phyloP scores from a whole-genome alignment of 2,113 vertebrate species.

The Leucoraja erinaceus region DNA sequence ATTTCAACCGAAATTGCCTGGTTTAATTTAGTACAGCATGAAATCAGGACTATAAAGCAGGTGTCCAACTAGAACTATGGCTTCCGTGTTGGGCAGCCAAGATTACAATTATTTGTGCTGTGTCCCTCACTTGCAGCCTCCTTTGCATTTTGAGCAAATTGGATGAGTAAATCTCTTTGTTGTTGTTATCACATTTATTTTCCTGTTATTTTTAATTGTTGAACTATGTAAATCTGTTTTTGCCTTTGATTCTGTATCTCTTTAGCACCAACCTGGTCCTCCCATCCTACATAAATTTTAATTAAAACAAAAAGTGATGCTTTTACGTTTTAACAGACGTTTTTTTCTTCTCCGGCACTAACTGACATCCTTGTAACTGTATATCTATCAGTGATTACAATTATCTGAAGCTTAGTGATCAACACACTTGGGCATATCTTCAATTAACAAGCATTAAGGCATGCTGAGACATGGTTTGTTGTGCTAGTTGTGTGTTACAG shows the following conservation, averaged over 20 bases:
- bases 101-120: neutral
- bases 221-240: neutral
- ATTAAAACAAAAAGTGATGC: neutral
- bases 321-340: constrained; percentile 4
- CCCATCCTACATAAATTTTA: neutral
- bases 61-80: neutral
- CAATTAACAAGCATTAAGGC: no score
- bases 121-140: neutral
- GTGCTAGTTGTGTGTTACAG: no score
- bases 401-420: neutral
- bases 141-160: neutral
- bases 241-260: neutral
- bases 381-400: neutral
- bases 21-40: neutral
- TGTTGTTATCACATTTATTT: neutral
- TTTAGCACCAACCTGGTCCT: neutral
- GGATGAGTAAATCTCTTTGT: neutral
- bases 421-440: neutral
- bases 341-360: neutral
- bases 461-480: no score
- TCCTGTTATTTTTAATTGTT: constrained; percentile 3
- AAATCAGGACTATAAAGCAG: neutral
- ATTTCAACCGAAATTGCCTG: neutral
- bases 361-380: neutral
- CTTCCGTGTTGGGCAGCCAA: neutral